Evolutionary conservation across 2,888 invertebrate species (phyloP).

Genomic region (Coleophora flavipennella): DNA sequence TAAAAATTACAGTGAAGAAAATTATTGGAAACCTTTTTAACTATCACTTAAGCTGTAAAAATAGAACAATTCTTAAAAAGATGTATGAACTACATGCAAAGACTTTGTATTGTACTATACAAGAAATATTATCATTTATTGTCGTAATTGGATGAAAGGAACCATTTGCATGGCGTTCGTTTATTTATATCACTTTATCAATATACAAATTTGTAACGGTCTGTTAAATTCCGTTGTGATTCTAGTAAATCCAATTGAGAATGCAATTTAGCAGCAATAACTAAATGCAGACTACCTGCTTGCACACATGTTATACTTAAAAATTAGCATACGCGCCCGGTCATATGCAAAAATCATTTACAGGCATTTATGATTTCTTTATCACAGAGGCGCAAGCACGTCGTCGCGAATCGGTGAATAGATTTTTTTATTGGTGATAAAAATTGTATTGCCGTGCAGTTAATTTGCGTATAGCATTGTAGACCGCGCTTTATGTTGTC

Average conservation of each 20-base stretch:
- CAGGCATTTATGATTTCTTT: constrained; percentile 59
- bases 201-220: constrained; percentile 54
- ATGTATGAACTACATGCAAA: too few relatives aligned
- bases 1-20: too few relatives aligned
- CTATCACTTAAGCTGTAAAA: too few relatives aligned
- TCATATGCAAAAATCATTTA: constrained; percentile 71
- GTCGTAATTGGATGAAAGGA: constrained; percentile 22
- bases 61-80: too few relatives aligned
- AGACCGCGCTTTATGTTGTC: constrained; percentile 50
- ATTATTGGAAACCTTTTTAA: too few relatives aligned
- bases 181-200: constrained; percentile 43
- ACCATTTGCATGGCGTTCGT: constrained; percentile 36
- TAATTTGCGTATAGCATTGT: constrained; percentile 68
- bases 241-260: constrained; percentile 46
- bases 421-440: constrained; percentile 62
- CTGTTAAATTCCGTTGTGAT: constrained; percentile 48
- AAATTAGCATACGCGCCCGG: constrained; percentile 39
- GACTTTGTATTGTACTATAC: not conserved
- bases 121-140: constrained; percentile 28
- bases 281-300: constrained; percentile 44
- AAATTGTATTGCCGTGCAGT: constrained; percentile 56
- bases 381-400: constrained; percentile 50
- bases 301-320: constrained; percentile 57
- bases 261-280: constrained; percentile 36
- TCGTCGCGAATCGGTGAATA: constrained; percentile 58